Evolutionary conservation across 2,888 invertebrate species (phyloP).

Genomic region (Operophtera brumata): DNA sequence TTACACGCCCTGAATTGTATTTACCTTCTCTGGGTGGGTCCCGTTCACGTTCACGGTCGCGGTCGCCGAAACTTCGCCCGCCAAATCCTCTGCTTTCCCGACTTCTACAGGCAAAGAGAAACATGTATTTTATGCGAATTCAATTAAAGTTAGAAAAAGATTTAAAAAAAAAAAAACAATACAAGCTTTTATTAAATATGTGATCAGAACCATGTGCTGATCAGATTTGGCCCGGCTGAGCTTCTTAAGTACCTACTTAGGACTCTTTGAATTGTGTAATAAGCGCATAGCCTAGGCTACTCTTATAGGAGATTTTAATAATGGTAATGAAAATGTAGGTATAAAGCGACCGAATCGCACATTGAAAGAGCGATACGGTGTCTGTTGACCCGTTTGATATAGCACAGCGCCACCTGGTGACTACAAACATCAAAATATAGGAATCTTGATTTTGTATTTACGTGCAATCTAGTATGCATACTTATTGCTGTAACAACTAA

Average conservation of each 20-base stretch:
- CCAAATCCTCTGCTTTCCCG: slow-evolving; percentile 70
- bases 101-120: slow-evolving; percentile 38
- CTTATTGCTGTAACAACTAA: too few species aligned
- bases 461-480: slow-evolving; percentile 42
- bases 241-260: too few species aligned
- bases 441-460: slow-evolving; percentile 42
- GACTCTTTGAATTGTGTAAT: too few species aligned
- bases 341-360: slow-evolving; percentile 60
- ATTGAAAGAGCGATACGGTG: slow-evolving; percentile 49
- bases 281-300: too few species aligned
- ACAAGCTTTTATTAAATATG: too few species aligned
- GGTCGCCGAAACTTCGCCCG: slow-evolving; percentile 66
- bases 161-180: too few species aligned
- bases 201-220: too few species aligned
- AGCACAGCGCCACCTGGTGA: slow-evolving; percentile 46
- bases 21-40: slow-evolving; percentile 68
- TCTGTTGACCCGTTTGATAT: slow-evolving; percentile 57
- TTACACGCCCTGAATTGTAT: too few species aligned
- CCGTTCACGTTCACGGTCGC: slow-evolving; percentile 59
- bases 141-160: background rate
- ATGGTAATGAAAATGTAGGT: slow-evolving; percentile 50
- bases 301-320: background rate
- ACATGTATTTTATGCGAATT: background rate
- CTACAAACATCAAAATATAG: slow-evolving; percentile 43
- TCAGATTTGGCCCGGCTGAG: too few species aligned